phyloP scores from a whole-genome alignment of 2,888 invertebrate genomes.

The Harpagoxenus sublaevis region DNA sequence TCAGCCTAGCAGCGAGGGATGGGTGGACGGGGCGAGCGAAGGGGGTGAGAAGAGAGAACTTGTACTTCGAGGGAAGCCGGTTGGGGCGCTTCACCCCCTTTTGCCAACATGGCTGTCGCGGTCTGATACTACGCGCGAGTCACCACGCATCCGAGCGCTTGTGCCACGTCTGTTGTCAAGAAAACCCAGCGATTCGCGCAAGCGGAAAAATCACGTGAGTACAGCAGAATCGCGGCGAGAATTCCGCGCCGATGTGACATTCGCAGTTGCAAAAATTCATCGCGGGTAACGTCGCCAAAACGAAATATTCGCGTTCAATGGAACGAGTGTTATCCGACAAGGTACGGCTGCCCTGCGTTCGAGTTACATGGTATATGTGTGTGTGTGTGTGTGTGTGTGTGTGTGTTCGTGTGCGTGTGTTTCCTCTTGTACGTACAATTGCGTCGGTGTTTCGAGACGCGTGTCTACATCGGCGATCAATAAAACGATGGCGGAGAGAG shows the following conservation, averaged over 20 bases:
- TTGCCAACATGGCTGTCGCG: constrained; percentile 81
- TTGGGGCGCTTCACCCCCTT: constrained; percentile 75
- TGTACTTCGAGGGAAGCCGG: constrained; percentile 58
- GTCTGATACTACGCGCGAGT: constrained; percentile 76
- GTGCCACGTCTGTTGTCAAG: constrained; percentile 50
- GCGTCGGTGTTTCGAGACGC: constrained; percentile 55
- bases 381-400: background rate
- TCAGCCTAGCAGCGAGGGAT: constrained; percentile 16
- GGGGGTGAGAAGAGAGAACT: constrained; percentile 29
- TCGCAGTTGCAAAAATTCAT: background rate
- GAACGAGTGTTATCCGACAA: constrained; percentile 16
- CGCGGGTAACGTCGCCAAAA: background rate
- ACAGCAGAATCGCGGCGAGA: background rate
- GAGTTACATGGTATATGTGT: background rate
- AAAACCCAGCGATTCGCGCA: constrained; percentile 19
- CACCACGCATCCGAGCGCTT: constrained; percentile 68
- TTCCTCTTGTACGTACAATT: constrained; percentile 48
- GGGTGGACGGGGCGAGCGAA: constrained; percentile 20
- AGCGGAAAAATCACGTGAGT: constrained; percentile 52
- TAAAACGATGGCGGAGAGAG: constrained; percentile 79
- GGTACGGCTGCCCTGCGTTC: constrained; percentile 19
- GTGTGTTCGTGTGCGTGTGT: background rate
- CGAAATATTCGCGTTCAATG: background rate
- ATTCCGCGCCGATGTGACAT: background rate
- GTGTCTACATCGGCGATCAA: constrained; percentile 79